phyloP scores from a whole-genome alignment of 2,888 invertebrate genomes.

The Megalurothrips usitatus region DNA sequence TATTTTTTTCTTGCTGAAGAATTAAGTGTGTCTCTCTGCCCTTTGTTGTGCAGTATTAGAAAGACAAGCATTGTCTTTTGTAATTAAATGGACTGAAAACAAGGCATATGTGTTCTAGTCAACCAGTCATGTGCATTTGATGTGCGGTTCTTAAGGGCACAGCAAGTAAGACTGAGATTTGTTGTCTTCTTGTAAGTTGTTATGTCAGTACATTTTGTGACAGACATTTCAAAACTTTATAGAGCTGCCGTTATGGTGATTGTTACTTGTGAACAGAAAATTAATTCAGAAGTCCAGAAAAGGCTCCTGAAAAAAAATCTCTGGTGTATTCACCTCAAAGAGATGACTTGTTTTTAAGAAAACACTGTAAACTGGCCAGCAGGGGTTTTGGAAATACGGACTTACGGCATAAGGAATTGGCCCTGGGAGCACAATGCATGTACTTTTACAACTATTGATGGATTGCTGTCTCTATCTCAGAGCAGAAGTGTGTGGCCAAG shows the following conservation, averaged over 20 bases:
- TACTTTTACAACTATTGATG: no score
- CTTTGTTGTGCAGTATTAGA: constrained; percentile 7
- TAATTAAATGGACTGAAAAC: constrained; percentile 3
- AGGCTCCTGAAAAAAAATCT: no score
- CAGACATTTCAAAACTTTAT: no score
- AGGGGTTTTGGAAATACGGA: no score
- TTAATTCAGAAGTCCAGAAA: no score
- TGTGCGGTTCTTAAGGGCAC: neutral
- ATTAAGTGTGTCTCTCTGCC: neutral
- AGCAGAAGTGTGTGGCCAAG: no score
- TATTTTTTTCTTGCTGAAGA: neutral
- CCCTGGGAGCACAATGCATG: no score
- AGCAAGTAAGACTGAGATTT: neutral
- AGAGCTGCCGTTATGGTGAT: no score
- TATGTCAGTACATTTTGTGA: no score
- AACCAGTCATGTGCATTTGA: neutral
- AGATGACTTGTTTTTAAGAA: neutral
- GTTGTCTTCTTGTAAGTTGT: neutral
- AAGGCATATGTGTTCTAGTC: constrained; percentile 17
- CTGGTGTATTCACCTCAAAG: neutral
- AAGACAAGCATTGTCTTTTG: neutral
- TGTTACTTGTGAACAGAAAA: no score
- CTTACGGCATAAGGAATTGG: no score
- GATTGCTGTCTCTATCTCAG: no score
- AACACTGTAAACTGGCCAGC: neutral